A percentile compares a stretch with the other conserved stretches of the same genome.
Conservation (phyloP, 2,113 vertebrate genomes). For the Macroglossus sobrinus region DNA sequence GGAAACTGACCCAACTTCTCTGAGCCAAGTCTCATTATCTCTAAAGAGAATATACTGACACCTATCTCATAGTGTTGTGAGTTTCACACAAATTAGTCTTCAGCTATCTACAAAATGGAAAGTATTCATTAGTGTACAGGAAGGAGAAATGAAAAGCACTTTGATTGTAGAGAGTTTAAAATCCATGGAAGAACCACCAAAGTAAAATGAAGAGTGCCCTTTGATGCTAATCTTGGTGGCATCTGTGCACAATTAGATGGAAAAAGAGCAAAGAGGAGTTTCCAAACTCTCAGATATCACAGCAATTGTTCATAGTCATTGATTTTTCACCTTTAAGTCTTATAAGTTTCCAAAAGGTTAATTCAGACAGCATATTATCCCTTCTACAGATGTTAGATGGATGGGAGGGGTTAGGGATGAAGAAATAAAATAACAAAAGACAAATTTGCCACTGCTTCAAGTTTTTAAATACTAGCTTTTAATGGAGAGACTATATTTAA, state of each 20-base stretch:
- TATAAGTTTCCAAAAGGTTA: neutral
- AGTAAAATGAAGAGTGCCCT: neutral
- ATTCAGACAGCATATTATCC: neutral
- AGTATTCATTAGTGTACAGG: neutral
- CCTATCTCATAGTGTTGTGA: neutral
- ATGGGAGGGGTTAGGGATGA: neutral
- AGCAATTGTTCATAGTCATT: neutral
- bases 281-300: neutral
- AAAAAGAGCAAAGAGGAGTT: neutral
- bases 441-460: neutral
- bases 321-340: neutral
- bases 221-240: conserved; percentile 5
- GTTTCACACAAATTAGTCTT: neutral
- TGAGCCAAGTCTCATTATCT: neutral
- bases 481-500: neutral
- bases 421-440: neutral
- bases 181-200: neutral
- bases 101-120: neutral
- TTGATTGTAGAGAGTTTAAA: neutral
- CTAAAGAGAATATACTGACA: neutral
- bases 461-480: conserved; percentile 11
- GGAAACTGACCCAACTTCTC: neutral
- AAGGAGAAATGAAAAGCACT: neutral
- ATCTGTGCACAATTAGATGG: neutral
- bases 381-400: neutral